phyloP scores from a whole-genome alignment of 2,113 vertebrate genomes.

The Phodopus roborovskii region DNA sequence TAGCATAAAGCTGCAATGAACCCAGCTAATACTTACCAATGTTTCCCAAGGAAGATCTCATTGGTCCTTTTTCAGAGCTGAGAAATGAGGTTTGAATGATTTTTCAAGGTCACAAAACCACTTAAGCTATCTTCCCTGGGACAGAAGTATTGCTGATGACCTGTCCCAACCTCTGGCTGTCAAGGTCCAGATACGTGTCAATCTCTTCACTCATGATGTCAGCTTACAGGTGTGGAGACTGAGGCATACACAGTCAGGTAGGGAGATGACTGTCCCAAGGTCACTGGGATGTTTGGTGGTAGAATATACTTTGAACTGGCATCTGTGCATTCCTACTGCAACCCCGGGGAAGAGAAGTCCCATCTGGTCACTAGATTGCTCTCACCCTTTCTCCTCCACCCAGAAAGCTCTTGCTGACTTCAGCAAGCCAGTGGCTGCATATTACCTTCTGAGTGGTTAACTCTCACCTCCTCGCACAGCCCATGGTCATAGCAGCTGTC shows the following conservation, averaged over 20 bases:
- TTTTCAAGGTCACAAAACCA: constrained; percentile 71
- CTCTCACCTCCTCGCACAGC: neutral
- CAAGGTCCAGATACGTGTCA: constrained; percentile 10
- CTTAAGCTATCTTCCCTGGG: constrained; percentile 18
- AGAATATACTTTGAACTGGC: neutral
- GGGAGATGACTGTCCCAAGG: constrained; percentile 65
- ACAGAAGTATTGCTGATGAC: neutral
- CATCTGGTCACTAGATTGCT: constrained; percentile 18
- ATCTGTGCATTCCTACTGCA: neutral
- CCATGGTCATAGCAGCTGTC: neutral
- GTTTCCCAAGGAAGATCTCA: neutral
- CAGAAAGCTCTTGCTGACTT: constrained; percentile 59
- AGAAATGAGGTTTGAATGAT: constrained; percentile 52
- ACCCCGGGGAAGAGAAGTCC: neutral
- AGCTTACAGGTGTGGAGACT: constrained; percentile 61
- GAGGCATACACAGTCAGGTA: neutral
- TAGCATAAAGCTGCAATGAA: neutral
- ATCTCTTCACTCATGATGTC: constrained; percentile 36
- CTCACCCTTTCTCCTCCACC: neutral
- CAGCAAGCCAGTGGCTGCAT: neutral
- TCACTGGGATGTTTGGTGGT: constrained; percentile 49
- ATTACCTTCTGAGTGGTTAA: neutral
- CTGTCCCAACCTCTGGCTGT: constrained; percentile 1
- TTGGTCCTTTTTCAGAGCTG: neutral
- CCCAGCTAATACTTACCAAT: neutral